Conservation (phyloP, 2,888 invertebrate genomes). For the Ornithoptera priamus region DNA sequence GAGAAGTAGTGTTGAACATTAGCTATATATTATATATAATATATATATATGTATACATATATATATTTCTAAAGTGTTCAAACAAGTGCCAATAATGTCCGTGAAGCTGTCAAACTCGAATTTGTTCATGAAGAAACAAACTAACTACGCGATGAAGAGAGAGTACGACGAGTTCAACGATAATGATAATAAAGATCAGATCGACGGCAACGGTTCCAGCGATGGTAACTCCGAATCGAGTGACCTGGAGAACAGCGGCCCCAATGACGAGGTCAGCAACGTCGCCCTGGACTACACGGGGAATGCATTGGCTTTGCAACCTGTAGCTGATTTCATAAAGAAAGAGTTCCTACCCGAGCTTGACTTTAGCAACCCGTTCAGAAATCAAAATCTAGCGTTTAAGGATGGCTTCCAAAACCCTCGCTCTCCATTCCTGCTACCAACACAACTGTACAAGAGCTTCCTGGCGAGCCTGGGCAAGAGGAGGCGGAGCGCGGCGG, state of each 20-base stretch:
- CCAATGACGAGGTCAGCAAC: conserved; percentile 52
- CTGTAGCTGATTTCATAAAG: conserved; percentile 74
- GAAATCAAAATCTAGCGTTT: conserved; percentile 64
- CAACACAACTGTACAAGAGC: conserved; percentile 89
- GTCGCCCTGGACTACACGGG: conserved; percentile 68
- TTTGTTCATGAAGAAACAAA: conserved; percentile 65
- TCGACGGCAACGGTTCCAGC: conserved; percentile 61
- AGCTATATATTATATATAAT: conserved; percentile 36
- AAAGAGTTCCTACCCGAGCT: conserved; percentile 75
- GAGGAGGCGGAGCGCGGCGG: conserved; percentile 68
- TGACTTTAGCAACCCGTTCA: conserved; percentile 68
- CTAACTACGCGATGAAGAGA: conserved; percentile 71
- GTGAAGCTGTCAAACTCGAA: conserved; percentile 67
- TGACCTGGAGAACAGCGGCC: conserved; percentile 66
- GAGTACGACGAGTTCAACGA: conserved; percentile 67
- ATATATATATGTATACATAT: no score
- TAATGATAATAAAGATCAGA: conserved; percentile 56
- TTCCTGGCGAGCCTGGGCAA: conserved; percentile 83
- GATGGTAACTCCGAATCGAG: conserved; percentile 69
- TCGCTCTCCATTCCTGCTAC: conserved; percentile 82
- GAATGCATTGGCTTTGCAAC: conserved; percentile 63
- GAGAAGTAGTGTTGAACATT: conserved; percentile 53
- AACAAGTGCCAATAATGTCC: conserved; percentile 50
- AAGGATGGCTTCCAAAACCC: conserved; percentile 65
- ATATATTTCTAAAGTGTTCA: conserved; percentile 45